Evolutionary conservation across 2,888 invertebrate species (phyloP).

Genomic region (Colletes collaris): DNA sequence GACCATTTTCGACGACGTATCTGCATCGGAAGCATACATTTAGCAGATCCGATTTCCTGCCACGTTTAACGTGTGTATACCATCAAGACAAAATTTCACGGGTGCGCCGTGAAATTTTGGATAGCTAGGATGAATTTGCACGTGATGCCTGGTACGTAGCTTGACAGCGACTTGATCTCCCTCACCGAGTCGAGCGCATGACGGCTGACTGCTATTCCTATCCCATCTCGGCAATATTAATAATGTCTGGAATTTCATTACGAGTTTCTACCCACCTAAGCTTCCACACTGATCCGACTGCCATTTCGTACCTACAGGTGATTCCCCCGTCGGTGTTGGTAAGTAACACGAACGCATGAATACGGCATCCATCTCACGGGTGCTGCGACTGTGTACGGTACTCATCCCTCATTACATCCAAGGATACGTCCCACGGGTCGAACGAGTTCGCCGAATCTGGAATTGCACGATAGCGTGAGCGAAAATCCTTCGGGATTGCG

Average conservation of each 20-base stretch:
- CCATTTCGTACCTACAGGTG: conserved; percentile 55
- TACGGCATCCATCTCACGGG: conserved; percentile 23
- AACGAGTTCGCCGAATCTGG: conserved; percentile 65
- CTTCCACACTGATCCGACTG: conserved; percentile 58
- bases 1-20: conserved; percentile 36
- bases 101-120: conserved; percentile 56
- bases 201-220: conserved; percentile 71
- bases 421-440: conserved; percentile 51
- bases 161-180: conserved; percentile 71
- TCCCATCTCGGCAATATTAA: conserved; percentile 76
- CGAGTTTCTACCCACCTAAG: conserved; percentile 72
- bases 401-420: conserved; percentile 58
- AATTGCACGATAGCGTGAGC: conserved; percentile 52
- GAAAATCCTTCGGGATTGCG: conserved; percentile 58
- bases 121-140: conserved; percentile 63
- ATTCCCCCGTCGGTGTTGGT: conserved; percentile 56
- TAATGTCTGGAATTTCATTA: conserved; percentile 80
- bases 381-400: conserved; percentile 32
- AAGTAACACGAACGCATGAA: conserved; percentile 58
- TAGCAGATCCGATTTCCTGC: conserved; percentile 45
- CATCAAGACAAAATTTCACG: conserved; percentile 25
- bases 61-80: conserved; percentile 40
- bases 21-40: conserved; percentile 33
- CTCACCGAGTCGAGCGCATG: conserved; percentile 64
- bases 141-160: conserved; percentile 61